A percentile compares a stretch with the other conserved stretches of the same genome.
Evolutionary conservation across 2,113 vertebrate genomes (phyloP).

Genomic region (Peromyscus maniculatus): DNA sequence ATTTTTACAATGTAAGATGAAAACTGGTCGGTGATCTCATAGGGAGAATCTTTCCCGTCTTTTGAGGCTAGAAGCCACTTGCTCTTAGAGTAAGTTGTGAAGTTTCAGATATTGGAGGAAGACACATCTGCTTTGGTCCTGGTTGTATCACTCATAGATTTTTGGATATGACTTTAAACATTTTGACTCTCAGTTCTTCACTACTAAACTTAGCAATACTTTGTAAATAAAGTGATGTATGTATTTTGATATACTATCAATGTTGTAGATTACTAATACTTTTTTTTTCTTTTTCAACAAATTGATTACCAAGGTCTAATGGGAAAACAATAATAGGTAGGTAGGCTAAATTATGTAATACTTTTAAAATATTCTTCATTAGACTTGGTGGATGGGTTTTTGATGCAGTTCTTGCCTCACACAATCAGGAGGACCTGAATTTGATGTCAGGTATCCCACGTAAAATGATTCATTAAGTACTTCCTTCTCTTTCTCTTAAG

Average conservation of each 20-base stretch:
- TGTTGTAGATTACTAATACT: not conserved
- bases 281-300: not conserved
- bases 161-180: not conserved
- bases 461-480: not conserved
- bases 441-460: not conserved
- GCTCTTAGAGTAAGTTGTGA: not conserved
- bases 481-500: not conserved
- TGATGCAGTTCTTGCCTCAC: not conserved
- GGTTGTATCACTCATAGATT: not conserved
- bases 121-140: not conserved
- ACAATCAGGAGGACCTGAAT: not conserved
- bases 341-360: not conserved
- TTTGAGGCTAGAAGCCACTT: not conserved
- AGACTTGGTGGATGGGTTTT: too few species aligned
- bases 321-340: not conserved
- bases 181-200: not conserved
- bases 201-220: constrained; percentile 15
- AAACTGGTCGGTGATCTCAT: not conserved
- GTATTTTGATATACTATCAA: not conserved
- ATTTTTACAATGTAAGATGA: not conserved
- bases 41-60: not conserved
- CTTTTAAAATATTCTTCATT: not conserved
- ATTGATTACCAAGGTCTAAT: not conserved
- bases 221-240: not conserved
- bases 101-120: not conserved